Conservation (phyloP, 2,888 invertebrate genomes). For the Elegia similella region DNA sequence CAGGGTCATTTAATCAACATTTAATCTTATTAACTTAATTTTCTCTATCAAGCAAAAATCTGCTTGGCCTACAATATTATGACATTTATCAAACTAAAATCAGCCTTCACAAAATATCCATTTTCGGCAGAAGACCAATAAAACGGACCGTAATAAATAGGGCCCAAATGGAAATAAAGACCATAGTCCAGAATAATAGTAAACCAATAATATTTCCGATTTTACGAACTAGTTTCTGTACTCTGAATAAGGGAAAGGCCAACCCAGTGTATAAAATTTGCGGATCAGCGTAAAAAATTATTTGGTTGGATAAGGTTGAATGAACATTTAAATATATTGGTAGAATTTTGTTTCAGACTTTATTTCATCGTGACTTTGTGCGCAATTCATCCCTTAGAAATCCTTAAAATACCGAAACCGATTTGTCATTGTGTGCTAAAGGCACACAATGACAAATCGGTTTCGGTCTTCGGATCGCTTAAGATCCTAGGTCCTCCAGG, state of each 20-base stretch:
- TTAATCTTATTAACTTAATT: too few species aligned
- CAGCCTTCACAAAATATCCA: slow-evolving; percentile 9
- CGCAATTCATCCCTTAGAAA: too few species aligned
- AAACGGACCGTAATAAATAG: slow-evolving; percentile 18
- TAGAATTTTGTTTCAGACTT: background rate
- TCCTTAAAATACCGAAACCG: too few species aligned
- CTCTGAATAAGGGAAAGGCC: slow-evolving; percentile 1
- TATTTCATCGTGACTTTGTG: too few species aligned
- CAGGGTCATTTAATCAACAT: too few species aligned
- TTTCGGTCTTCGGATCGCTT: too few species aligned
- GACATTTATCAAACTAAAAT: slow-evolving; percentile 12
- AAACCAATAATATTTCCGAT: slow-evolving; percentile 12
- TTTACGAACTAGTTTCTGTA: slow-evolving; percentile 10
- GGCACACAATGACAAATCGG: too few species aligned
- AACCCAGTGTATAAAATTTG: background rate
- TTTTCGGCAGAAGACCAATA: slow-evolving; percentile 10
- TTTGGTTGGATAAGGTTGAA: background rate
- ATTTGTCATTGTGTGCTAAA: too few species aligned
- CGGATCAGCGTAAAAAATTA: background rate
- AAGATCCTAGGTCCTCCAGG: too few species aligned
- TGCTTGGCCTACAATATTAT: background rate
- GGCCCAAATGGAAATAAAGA: slow-evolving; percentile 18
- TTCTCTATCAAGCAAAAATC: too few species aligned
- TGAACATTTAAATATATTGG: background rate
- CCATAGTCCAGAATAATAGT: slow-evolving; percentile 5